Conservation (phyloP, 2,113 vertebrate genomes). For the Petaurus breviceps region DNA sequence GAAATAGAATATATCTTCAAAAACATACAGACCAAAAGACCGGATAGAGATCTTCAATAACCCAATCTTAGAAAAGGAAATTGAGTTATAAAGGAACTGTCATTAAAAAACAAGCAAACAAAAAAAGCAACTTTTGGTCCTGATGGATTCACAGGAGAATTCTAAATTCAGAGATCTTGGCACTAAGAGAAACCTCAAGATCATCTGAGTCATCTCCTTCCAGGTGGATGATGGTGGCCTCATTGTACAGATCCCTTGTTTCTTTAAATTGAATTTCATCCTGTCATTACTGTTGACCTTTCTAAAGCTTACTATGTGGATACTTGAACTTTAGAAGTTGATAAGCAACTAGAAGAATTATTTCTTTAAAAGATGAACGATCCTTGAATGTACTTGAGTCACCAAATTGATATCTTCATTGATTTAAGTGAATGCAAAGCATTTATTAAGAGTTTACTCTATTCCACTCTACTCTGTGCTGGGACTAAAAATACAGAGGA, state of each 20-base stretch:
- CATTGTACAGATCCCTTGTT: background rate
- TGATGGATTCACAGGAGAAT: background rate
- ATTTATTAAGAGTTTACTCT: too few species aligned
- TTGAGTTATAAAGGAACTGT: background rate
- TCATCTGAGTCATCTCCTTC: background rate
- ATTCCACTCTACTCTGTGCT: background rate
- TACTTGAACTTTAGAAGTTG: constrained; percentile 40
- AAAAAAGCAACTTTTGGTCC: background rate
- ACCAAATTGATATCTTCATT: background rate
- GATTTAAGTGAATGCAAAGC: too few species aligned
- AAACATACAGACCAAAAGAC: background rate
- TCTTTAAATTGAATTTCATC: too few species aligned
- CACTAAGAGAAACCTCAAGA: background rate
- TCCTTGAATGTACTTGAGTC: background rate
- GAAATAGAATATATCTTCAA: too few species aligned
- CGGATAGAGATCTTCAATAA: background rate
- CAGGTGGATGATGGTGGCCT: background rate
- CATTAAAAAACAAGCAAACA: background rate
- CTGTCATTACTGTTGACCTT: background rate
- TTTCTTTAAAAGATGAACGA: constrained; percentile 25
- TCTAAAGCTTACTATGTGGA: constrained; percentile 39
- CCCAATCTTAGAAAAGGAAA: background rate
- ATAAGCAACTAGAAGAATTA: constrained; percentile 21
- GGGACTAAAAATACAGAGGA: too few species aligned
- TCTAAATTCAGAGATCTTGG: background rate